Evolutionary conservation across 2,797 vertebrate species (phyloP).

Genomic region (Mormyrops attenuatus): DNA sequence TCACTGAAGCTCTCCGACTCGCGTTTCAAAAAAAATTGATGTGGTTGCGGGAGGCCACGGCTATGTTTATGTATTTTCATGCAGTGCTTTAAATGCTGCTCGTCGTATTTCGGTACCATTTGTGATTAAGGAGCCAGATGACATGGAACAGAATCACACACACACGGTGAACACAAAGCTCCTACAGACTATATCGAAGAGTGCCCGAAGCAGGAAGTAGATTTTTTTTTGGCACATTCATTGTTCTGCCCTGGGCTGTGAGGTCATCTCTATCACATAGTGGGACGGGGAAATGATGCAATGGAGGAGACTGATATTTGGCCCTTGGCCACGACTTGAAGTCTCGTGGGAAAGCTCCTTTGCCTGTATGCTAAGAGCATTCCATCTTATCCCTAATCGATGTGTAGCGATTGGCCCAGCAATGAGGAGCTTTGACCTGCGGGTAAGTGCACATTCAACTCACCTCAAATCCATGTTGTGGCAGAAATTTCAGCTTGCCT

Average conservation of each 20-base stretch:
- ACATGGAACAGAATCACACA: neutral
- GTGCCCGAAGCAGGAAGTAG: constrained; percentile 24
- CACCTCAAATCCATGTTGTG: neutral
- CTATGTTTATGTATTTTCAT: neutral
- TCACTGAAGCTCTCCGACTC: neutral
- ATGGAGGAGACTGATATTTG: constrained; percentile 22
- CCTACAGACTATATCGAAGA: neutral
- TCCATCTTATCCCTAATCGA: neutral
- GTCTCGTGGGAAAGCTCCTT: constrained; percentile 24
- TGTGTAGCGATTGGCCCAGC: neutral
- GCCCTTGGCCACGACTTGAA: neutral
- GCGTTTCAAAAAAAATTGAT: neutral
- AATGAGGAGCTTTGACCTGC: neutral
- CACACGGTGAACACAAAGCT: neutral
- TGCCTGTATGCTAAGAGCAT: neutral
- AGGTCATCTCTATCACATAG: constrained; percentile 55
- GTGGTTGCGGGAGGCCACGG: neutral
- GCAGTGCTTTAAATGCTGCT: neutral
- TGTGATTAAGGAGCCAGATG: neutral
- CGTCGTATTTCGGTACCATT: neutral
- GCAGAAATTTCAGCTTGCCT: neutral
- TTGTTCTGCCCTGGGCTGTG: constrained; percentile 51
- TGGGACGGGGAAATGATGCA: constrained; percentile 36
- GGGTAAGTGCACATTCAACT: neutral
- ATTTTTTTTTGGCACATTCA: constrained; percentile 39